phyloP scores from a whole-genome alignment of 2,888 invertebrate genomes.

The Microctonus aethiopoides region DNA sequence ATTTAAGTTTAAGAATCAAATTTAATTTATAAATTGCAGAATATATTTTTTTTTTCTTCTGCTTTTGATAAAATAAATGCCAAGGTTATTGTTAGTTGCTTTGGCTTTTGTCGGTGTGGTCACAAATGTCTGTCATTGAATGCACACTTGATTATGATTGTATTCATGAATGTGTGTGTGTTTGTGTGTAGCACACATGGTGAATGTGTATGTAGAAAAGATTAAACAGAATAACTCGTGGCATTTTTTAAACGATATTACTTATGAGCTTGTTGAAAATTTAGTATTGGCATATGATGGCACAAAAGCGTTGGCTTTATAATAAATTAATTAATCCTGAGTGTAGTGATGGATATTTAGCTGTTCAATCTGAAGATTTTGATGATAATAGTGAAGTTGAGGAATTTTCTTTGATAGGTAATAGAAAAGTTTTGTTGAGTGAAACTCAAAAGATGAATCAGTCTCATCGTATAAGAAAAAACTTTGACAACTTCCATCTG shows the following conservation, averaged over 20 bases:
- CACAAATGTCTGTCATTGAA: too few relatives aligned
- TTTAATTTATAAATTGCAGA: background rate
- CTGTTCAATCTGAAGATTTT: background rate
- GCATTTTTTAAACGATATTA: background rate
- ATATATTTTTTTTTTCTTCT: too few relatives aligned
- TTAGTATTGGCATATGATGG: background rate
- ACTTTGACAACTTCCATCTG: conserved; percentile 3
- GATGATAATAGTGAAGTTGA: conserved; percentile 19
- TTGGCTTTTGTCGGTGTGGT: background rate
- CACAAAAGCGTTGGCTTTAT: background rate
- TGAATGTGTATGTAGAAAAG: background rate
- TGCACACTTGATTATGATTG: too few relatives aligned
- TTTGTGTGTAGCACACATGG: background rate
- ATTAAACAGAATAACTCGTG: background rate
- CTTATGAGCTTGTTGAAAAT: background rate
- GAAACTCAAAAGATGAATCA: background rate
- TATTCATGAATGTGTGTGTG: too few relatives aligned
- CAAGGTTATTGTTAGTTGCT: background rate
- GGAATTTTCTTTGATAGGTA: conserved; percentile 9
- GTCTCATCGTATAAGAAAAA: background rate
- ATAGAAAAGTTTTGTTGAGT: background rate
- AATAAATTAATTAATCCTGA: conserved; percentile 9
- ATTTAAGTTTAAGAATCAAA: too few relatives aligned
- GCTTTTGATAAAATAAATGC: background rate
- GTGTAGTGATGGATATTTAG: background rate